Evolutionary conservation across 2,888 invertebrate species (phyloP).

Genomic region (Augiades crinisus): DNA sequence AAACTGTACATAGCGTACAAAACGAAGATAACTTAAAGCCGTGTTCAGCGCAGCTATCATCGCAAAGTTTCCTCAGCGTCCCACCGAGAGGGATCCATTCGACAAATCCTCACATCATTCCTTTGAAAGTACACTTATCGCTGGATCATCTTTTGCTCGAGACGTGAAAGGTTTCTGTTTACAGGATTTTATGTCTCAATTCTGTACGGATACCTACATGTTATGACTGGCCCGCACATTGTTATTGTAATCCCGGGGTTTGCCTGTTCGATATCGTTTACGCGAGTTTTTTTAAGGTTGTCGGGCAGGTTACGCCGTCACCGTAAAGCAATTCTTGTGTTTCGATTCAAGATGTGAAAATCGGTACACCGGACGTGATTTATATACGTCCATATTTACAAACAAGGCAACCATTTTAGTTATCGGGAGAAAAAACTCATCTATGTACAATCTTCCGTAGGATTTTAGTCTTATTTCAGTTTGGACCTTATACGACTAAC

Average conservation of each 20-base stretch:
- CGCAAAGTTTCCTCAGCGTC: neutral
- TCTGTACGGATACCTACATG: neutral
- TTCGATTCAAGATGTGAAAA: no score
- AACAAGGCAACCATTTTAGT: no score
- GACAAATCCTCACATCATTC: constrained; percentile 1
- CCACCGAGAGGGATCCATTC: neutral
- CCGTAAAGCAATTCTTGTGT: no score
- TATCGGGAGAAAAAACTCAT: no score
- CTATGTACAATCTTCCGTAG: no score
- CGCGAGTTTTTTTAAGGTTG: no score
- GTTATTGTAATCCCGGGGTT: neutral
- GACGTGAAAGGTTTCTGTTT: neutral
- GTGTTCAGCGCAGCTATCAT: neutral
- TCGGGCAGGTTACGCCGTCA: no score
- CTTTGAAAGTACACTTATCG: neutral
- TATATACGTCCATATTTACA: no score
- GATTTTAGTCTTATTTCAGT: no score
- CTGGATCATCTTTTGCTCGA: constrained; percentile 1
- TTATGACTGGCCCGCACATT: neutral
- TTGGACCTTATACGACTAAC: no score
- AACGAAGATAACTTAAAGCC: neutral
- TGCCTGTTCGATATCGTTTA: no score
- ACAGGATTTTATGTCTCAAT: neutral
- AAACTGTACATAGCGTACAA: neutral
- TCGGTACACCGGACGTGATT: no score